These are phyloP conservation scores for Piaya cayana DNA, from an alignment of 2,113 vertebrate species.

Conservation along the genomic window DNA sequence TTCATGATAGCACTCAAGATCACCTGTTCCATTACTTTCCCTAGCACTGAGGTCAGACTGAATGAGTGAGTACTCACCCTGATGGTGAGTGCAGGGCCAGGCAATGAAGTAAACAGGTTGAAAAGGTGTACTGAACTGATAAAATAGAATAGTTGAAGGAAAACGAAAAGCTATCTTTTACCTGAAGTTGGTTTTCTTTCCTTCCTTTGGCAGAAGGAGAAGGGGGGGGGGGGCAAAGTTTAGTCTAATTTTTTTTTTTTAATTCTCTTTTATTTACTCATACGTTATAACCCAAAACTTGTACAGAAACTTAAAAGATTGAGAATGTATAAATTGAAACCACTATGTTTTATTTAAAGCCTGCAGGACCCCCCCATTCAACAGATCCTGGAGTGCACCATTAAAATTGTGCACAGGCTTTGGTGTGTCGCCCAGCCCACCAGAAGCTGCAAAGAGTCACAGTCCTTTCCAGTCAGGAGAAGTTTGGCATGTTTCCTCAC, in stretches of 20 bases:
- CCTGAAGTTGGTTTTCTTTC: conserved; percentile 8
- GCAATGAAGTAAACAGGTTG: not conserved
- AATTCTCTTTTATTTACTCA: not conserved
- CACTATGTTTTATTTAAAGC: not conserved
- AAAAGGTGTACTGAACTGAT: not conserved
- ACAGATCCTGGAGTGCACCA: fast-evolving
- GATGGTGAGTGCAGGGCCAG: not conserved
- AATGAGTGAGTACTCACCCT: not conserved
- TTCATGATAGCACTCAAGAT: no score
- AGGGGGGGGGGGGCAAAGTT: not conserved
- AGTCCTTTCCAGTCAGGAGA: not conserved
- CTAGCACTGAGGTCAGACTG: no score
- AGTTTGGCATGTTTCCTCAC: not conserved
- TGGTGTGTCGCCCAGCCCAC: not conserved
- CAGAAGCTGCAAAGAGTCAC: not conserved
- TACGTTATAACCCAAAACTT: not conserved
- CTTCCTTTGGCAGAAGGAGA: not conserved
- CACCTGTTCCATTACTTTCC: no score
- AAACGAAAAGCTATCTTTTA: conserved; percentile 12
- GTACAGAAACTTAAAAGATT: not conserved
- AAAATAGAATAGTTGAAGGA: not conserved
- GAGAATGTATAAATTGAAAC: not conserved
- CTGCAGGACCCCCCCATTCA: not conserved
- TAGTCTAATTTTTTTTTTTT: not conserved
- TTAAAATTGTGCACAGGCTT: not conserved